Evolutionary conservation across 2,797 vertebrate species (phyloP).

Genomic region (Orestias chungarensis): DNA sequence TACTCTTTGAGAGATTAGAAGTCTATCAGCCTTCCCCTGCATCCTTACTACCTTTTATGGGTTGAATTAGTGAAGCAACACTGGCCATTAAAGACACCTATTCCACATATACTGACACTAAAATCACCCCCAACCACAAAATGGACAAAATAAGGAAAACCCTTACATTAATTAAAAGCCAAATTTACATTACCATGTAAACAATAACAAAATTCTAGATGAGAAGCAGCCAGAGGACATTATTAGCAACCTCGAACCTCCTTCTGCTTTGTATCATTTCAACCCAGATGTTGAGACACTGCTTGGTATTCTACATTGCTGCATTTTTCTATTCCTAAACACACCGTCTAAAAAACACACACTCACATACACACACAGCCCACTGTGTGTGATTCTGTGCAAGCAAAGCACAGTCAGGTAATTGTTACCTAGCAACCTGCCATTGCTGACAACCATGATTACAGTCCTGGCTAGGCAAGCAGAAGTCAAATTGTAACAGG

Average conservation of each 20-base stretch:
- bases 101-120: slow-evolving; percentile 9
- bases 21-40: slow-evolving; percentile 16
- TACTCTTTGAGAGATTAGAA: slow-evolving; percentile 36
- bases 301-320: slow-evolving; percentile 56
- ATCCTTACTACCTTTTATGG: slow-evolving; percentile 2
- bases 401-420: slow-evolving; percentile 83
- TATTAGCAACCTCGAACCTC: slow-evolving; percentile 12
- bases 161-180: neutral
- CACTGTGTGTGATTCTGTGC: slow-evolving; percentile 72
- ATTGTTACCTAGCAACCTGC: slow-evolving; percentile 85
- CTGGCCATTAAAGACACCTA: slow-evolving; percentile 4
- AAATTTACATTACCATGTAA: slow-evolving; percentile 1
- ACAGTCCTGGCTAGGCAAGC: slow-evolving; percentile 76
- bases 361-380: slow-evolving; percentile 40
- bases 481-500: slow-evolving; percentile 72
- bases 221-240: neutral
- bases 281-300: slow-evolving; percentile 44
- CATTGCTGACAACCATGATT: slow-evolving; percentile 81
- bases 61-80: slow-evolving; percentile 11
- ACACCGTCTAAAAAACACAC: slow-evolving; percentile 39
- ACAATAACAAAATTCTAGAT: neutral
- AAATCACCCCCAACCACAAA: neutral
- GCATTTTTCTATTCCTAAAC: slow-evolving; percentile 62
- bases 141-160: neutral
- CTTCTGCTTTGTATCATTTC: slow-evolving; percentile 30